phyloP scores from a whole-genome alignment of 2,113 vertebrate species.

The Furnarius figulus region DNA sequence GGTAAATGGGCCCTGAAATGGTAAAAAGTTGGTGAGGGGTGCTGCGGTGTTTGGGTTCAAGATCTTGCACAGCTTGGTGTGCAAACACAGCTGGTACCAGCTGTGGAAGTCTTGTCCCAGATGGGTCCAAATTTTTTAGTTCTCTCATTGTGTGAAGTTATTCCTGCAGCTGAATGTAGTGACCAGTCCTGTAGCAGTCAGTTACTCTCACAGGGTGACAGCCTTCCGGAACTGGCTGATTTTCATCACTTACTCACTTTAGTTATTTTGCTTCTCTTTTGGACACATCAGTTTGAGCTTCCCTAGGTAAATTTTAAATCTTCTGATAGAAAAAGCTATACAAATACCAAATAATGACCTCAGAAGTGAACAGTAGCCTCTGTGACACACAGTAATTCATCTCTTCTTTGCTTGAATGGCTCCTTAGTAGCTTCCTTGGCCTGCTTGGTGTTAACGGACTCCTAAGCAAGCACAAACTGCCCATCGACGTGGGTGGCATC shows the following conservation, averaged over 20 bases:
- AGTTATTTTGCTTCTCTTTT: background rate
- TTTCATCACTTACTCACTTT: background rate
- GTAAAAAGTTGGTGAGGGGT: background rate
- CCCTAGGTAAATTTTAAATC: background rate
- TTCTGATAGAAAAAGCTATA: background rate
- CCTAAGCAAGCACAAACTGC: background rate
- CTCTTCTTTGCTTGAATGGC: background rate
- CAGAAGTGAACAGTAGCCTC: background rate
- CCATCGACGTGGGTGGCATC: slow-evolving; percentile 8
- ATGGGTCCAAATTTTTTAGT: background rate
- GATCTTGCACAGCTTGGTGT: background rate
- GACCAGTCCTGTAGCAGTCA: background rate
- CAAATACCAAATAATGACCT: background rate
- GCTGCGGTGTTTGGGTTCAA: background rate
- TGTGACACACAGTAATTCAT: background rate
- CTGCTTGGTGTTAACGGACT: background rate
- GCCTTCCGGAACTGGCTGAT: background rate
- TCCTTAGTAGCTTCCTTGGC: background rate
- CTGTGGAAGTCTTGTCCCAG: background rate
- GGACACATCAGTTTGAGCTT: background rate
- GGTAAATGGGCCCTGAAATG: background rate
- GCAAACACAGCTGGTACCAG: background rate
- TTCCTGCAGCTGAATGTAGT: background rate
- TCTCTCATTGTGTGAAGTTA: background rate
- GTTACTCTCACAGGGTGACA: background rate